A percentile compares a stretch with the other conserved stretches of the same genome.
phyloP scores from a whole-genome alignment of 1,140 invertebrate genomes.

The Trichonephila clavipes region DNA sequence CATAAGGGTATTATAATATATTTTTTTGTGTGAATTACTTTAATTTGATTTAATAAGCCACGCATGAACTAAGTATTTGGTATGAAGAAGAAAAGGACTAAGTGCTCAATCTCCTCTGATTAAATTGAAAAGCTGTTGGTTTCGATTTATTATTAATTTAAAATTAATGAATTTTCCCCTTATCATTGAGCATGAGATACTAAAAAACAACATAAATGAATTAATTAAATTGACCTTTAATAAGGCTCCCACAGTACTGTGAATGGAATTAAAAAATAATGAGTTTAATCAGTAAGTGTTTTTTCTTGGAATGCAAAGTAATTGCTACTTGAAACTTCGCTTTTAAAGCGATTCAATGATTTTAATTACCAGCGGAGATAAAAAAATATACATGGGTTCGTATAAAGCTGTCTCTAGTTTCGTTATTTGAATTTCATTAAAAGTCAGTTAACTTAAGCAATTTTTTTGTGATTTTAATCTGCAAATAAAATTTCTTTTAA shows the following conservation, averaged over 20 bases:
- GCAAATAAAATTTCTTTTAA: background rate
- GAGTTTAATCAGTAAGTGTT: background rate
- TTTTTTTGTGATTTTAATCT: background rate
- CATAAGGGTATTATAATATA: background rate
- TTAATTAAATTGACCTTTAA: conserved; percentile 26
- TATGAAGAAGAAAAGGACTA: background rate
- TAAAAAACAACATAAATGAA: conserved; percentile 11
- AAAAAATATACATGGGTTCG: background rate
- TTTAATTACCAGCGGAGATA: background rate
- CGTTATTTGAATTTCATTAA: background rate
- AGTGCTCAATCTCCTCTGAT: background rate
- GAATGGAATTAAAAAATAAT: conserved; percentile 16
- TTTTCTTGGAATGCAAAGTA: background rate
- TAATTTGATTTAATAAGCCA: background rate
- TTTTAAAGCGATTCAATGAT: background rate
- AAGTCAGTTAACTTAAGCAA: background rate
- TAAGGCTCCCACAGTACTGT: background rate
- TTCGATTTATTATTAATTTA: background rate
- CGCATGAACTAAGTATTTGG: background rate
- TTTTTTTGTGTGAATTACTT: background rate
- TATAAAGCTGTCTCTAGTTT: background rate
- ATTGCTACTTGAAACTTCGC: conserved; percentile 14
- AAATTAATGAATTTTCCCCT: conserved; percentile 9
- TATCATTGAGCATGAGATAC: background rate
- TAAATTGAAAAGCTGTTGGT: background rate